Conservation (phyloP, 2,113 vertebrate species). For the Microtus richardsoni region DNA sequence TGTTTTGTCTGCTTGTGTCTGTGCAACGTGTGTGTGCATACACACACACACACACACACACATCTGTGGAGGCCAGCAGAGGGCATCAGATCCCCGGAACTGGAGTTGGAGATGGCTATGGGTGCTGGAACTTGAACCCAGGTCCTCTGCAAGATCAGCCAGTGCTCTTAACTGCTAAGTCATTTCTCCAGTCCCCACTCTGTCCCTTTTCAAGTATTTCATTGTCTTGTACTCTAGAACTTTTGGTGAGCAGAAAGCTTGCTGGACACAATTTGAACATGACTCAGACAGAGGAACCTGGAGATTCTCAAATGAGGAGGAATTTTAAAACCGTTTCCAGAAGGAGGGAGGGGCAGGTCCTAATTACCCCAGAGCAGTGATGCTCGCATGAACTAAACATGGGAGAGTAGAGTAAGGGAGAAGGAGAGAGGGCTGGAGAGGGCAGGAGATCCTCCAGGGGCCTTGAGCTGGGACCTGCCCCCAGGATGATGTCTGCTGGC, state of each 20-base stretch:
- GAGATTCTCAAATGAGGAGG: slow-evolving; percentile 4
- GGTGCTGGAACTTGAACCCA: not conserved
- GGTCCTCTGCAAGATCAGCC: not conserved
- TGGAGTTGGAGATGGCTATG: too few species aligned
- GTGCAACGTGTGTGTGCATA: too few species aligned
- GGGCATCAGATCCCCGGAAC: not conserved
- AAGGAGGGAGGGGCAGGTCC: not conserved
- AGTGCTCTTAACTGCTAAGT: not conserved
- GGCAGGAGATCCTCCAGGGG: not conserved
- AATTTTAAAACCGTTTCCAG: slow-evolving; percentile 24
- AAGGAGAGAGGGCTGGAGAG: not conserved
- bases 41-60: too few species aligned
- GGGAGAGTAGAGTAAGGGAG: too few species aligned
- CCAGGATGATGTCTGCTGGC: not conserved
- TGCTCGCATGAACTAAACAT: not conserved
- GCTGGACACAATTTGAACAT: not conserved
- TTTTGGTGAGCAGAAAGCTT: not conserved
- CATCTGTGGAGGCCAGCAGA: not conserved
- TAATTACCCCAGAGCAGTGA: not conserved
- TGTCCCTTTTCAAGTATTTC: not conserved
- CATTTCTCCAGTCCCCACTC: not conserved
- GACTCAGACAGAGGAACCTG: not conserved
- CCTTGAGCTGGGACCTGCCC: not conserved
- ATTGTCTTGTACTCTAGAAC: not conserved
- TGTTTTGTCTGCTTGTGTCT: not conserved